Percentiles rank a stretch among this genome's conserved stretches.
Conservation (phyloP, 2,113 vertebrate genomes). For the Protobothrops mucrosquamatus region DNA sequence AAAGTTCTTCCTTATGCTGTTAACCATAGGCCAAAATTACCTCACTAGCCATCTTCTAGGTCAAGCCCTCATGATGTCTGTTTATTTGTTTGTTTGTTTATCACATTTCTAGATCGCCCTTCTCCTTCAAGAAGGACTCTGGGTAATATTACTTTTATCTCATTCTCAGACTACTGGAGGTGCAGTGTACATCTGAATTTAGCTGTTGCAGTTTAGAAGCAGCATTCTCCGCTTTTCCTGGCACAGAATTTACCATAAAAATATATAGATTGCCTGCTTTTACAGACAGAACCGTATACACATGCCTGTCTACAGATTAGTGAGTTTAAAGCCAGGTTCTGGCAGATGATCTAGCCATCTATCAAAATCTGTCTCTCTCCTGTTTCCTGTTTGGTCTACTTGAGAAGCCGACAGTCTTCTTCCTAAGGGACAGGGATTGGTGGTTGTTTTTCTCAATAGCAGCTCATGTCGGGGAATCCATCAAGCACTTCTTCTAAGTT, state of each 20-base stretch:
- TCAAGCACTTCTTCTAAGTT: neutral
- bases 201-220: neutral
- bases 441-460: neutral
- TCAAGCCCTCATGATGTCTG: neutral
- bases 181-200: neutral
- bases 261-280: neutral
- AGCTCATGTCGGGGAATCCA: neutral
- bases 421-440: neutral
- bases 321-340: neutral
- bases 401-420: neutral
- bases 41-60: neutral
- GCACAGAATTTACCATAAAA: neutral
- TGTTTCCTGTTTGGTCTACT: neutral
- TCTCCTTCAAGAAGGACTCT: neutral
- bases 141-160: neutral
- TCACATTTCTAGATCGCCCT: neutral
- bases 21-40: neutral
- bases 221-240: neutral
- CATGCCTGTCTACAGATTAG: neutral
- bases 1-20: neutral
- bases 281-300: neutral
- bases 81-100: neutral
- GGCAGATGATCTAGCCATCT: neutral
- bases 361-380: neutral
- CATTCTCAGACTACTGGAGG: neutral